Conservation (phyloP, 2,113 vertebrate species). For the Malurus cyaneus region DNA sequence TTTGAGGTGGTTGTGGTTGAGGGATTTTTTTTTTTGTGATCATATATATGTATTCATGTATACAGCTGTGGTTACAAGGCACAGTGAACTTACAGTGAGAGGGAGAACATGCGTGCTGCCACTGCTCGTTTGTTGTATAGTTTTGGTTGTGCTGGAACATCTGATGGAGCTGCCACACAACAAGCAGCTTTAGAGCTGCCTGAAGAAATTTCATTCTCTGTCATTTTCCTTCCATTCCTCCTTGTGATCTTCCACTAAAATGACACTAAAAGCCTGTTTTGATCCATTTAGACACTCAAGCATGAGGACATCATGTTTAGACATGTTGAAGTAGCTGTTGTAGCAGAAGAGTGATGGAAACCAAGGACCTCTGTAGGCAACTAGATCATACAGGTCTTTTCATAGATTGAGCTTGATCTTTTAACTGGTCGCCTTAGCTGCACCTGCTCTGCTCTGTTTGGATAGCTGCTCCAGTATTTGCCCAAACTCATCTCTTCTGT, state of each 20-base stretch:
- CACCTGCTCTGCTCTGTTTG: slow-evolving; percentile 21
- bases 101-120: not conserved
- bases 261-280: not conserved
- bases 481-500: not conserved
- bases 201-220: not conserved
- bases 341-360: not conserved
- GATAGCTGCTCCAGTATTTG: slow-evolving; percentile 10
- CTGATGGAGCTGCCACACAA: not conserved
- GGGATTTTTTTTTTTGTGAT: not conserved
- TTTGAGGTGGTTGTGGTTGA: not conserved
- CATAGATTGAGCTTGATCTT: not conserved
- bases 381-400: not conserved
- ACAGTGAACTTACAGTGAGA: not conserved
- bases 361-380: not conserved
- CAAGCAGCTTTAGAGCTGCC: not conserved
- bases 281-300: not conserved
- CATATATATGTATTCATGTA: not conserved
- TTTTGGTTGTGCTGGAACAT: not conserved
- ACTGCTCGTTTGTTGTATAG: not conserved
- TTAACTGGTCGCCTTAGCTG: not conserved
- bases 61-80: not conserved
- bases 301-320: not conserved
- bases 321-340: not conserved
- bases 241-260: not conserved
- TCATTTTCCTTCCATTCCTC: not conserved